Evolutionary conservation across 2,113 vertebrate genomes (phyloP).

Genomic region (Hemiscyllium ocellatum): DNA sequence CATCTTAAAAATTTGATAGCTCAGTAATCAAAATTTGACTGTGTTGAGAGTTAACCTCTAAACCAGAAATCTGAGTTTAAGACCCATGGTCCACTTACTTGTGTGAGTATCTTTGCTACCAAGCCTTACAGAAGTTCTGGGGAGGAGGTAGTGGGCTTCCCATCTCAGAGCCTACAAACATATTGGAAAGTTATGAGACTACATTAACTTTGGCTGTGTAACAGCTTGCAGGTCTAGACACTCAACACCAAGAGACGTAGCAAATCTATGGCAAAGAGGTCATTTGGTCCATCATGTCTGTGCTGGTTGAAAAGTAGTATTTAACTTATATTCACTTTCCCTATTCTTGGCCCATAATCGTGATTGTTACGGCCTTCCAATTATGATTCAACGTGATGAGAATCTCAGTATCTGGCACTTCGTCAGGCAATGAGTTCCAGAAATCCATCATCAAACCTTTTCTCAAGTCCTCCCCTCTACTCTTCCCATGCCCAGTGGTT

Average conservation of each 20-base stretch:
- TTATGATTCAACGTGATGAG: not conserved
- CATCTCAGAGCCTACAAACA: not conserved
- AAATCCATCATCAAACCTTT: not conserved
- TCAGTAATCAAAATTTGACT: not conserved
- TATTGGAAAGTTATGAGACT: no score
- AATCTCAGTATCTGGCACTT: not conserved
- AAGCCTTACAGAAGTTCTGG: not conserved
- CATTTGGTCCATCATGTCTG: not conserved
- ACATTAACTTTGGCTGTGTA: not conserved
- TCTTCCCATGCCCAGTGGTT: no score
- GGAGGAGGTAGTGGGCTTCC: not conserved
- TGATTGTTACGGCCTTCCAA: not conserved
- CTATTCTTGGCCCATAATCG: not conserved
- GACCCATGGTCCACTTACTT: not conserved
- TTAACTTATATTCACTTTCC: not conserved
- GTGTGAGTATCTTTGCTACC: not conserved
- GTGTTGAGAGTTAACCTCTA: not conserved
- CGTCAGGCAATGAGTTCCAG: not conserved
- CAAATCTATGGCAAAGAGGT: not conserved
- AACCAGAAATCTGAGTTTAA: not conserved
- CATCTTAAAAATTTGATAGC: not conserved
- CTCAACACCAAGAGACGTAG: not conserved
- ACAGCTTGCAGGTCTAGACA: constrained; percentile 3
- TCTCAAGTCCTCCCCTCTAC: not conserved
- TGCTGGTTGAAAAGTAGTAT: not conserved